These are phyloP conservation scores for Mionectes macconnelli DNA, from an alignment of 2,113 vertebrate genomes.

Conservation along the genomic window DNA sequence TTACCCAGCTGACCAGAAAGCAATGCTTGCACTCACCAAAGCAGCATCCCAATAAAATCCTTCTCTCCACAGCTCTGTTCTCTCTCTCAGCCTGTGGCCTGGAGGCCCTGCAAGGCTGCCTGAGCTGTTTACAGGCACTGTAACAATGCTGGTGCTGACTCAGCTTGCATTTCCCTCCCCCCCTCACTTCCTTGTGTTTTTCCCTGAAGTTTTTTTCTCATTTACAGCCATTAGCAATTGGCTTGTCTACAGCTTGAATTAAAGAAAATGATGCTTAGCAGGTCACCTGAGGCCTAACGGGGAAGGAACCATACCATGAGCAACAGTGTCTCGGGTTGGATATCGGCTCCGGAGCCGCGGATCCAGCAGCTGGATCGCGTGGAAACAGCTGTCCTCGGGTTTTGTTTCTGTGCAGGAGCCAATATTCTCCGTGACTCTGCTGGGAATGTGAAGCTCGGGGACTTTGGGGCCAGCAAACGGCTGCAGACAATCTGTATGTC, in stretches of 20 bases:
- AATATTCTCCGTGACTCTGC: constrained; percentile 94
- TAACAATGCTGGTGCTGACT: constrained; percentile 57
- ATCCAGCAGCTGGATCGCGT: constrained; percentile 14
- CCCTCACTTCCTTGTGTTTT: constrained; percentile 38
- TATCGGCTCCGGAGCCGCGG: background rate
- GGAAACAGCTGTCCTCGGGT: background rate
- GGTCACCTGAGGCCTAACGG: constrained; percentile 39
- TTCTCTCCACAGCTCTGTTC: background rate
- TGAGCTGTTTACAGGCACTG: constrained; percentile 41
- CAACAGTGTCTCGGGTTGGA: background rate
- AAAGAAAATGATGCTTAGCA: background rate
- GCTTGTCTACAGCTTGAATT: background rate
- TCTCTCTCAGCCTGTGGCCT: background rate
- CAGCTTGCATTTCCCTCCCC: constrained; percentile 44
- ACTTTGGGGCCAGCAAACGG: constrained; percentile 94
- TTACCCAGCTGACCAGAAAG: constrained; percentile 45
- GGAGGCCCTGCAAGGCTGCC: constrained; percentile 18
- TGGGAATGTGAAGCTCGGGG: constrained; percentile 94
- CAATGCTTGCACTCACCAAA: background rate
- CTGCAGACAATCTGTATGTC: constrained; percentile 98
- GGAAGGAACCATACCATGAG: background rate
- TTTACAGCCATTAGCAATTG: constrained; percentile 42
- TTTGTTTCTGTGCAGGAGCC: constrained; percentile 78
- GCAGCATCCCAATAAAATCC: constrained; percentile 19
- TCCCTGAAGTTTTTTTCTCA: constrained; percentile 45